phyloP scores from a whole-genome alignment of 1,140 invertebrate species.

The Trichoplusia ni region DNA sequence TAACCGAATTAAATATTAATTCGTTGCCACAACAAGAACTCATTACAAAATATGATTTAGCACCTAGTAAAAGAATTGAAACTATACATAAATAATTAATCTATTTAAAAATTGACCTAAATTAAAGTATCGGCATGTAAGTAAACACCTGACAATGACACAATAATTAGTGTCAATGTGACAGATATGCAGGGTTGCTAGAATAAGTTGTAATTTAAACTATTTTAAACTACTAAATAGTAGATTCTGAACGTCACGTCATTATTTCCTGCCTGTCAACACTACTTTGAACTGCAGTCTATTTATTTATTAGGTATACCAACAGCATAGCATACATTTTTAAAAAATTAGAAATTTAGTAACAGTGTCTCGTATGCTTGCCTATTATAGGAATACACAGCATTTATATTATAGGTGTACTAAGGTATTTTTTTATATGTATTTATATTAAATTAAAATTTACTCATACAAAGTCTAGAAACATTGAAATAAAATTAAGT shows the following conservation, averaged over 20 bases:
- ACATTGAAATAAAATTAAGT: no score
- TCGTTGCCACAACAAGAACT: conserved; percentile 76
- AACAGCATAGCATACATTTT: no score
- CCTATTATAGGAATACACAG: no score
- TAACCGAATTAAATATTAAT: conserved; percentile 63
- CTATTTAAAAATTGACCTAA: conserved; percentile 55
- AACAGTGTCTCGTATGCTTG: no score
- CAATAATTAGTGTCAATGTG: conserved; percentile 31
- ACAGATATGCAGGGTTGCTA: not conserved
- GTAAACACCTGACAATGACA: conserved; percentile 71
- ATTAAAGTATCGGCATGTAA: conserved; percentile 44
- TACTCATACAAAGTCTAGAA: no score
- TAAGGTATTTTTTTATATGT: no score
- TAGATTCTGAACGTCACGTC: no score
- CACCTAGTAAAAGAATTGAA: conserved; percentile 31
- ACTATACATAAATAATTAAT: conserved; percentile 30
- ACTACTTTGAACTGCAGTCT: no score
- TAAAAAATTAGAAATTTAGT: no score
- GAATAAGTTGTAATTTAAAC: not conserved
- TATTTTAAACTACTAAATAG: not conserved
- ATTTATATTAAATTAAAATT: no score
- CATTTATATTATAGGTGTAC: no score
- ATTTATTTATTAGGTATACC: no score
- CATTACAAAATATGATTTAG: conserved; percentile 61
- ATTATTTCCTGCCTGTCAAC: not conserved